A percentile compares a stretch with the other conserved stretches of the same genome.
Conservation (phyloP, 2,888 invertebrate species). For the Agrenia bidenticulata region DNA sequence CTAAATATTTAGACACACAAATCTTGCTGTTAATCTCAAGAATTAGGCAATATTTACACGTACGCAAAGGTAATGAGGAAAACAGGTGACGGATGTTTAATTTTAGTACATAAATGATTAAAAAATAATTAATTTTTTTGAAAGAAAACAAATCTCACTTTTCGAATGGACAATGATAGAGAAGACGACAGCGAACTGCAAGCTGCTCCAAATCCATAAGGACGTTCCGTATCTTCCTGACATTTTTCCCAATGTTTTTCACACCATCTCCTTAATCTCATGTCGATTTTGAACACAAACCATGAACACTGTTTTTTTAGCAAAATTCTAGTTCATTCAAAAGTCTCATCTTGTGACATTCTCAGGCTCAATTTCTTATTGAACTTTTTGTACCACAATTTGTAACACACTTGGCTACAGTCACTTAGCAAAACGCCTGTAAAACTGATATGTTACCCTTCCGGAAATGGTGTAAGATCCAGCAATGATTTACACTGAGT, state of each 20-base stretch:
- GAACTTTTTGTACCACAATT: no score
- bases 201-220: conserved; percentile 45
- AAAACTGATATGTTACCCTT: no score
- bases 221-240: conserved; percentile 32
- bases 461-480: no score
- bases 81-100: neutral
- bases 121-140: neutral
- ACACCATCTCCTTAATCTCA: neutral
- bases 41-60: neutral
- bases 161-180: conserved; percentile 43
- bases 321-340: neutral
- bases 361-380: neutral
- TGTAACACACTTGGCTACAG: no score
- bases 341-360: neutral
- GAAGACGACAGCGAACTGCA: conserved; percentile 44
- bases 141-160: conserved; percentile 36
- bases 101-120: neutral
- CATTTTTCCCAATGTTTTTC: conserved; percentile 7
- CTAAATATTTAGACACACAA: no score
- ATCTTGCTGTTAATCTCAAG: no score
- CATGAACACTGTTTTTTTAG: neutral
- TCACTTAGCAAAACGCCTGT: no score
- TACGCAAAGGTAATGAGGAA: conserved; percentile 12
- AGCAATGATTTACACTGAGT: neutral
- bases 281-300: no score